A percentile compares a stretch with the other conserved stretches of the same genome.
These are phyloP conservation scores for Sphyrna mokarran DNA, from an alignment of 2,113 vertebrate species.

Conservation along the genomic window DNA sequence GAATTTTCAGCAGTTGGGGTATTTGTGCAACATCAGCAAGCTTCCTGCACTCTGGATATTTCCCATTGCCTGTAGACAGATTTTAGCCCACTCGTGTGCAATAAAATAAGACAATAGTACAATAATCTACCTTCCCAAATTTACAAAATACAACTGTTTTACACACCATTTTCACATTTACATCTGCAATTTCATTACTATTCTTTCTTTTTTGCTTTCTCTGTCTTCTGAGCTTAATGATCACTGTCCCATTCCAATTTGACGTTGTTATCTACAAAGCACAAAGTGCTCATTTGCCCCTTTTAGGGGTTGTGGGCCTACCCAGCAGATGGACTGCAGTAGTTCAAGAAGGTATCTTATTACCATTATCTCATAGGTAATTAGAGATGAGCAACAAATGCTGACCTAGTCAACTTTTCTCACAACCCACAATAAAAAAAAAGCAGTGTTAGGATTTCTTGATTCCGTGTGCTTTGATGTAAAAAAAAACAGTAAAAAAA, in stretches of 20 bases:
- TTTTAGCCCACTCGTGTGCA: too few relatives aligned
- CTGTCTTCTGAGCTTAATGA: not conserved
- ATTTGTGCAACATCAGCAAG: too few relatives aligned
- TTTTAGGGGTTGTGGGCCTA: too few relatives aligned
- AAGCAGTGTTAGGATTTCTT: not conserved
- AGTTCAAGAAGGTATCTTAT: too few relatives aligned
- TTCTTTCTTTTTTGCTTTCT: not conserved
- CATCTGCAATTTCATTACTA: not conserved
- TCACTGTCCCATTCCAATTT: not conserved
- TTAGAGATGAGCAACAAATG: not conserved
- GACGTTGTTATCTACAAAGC: too few relatives aligned
- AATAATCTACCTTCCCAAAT: not conserved
- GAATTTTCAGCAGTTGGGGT: too few relatives aligned
- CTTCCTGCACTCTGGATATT: not conserved
- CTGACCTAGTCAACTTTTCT: not conserved
- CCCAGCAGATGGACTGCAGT: too few relatives aligned
- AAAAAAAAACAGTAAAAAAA: not conserved
- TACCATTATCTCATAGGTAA: too few relatives aligned
- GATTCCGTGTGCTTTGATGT: not conserved
- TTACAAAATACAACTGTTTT: not conserved
- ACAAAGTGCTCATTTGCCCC: too few relatives aligned
- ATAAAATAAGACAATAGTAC: too few relatives aligned
- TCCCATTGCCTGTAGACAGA: not conserved
- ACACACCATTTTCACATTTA: not conserved
- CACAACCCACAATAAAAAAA: not conserved